Evolutionary conservation across 2,888 invertebrate species (phyloP).

Genomic region (Oeneis ivallda): DNA sequence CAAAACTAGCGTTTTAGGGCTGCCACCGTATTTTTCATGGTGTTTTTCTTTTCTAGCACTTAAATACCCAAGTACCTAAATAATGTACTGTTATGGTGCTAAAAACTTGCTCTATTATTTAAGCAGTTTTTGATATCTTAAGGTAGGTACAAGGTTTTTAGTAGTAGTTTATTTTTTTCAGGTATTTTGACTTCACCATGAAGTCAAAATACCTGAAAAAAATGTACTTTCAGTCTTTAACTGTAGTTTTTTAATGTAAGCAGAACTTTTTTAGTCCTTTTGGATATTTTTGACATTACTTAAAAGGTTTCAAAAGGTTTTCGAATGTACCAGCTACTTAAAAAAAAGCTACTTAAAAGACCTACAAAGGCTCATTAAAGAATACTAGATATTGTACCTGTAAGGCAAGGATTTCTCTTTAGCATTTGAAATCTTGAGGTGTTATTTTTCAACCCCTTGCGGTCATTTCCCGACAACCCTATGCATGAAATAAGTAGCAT

Average conservation of each 20-base stretch:
- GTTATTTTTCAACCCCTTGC: neutral
- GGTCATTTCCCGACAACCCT: constrained; percentile 10
- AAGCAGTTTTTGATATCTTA: neutral
- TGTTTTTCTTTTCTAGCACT: neutral
- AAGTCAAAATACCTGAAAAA: too few species aligned
- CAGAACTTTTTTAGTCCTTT: neutral
- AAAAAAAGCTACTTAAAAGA: too few species aligned
- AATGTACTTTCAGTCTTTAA: too few species aligned
- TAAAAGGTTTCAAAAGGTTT: neutral
- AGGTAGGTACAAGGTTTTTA: neutral
- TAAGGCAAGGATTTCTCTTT: neutral
- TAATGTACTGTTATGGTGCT: neutral
- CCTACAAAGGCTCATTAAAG: too few species aligned
- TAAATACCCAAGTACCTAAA: too few species aligned
- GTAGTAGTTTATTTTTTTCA: too few species aligned
- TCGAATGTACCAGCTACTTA: too few species aligned
- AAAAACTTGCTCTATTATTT: neutral
- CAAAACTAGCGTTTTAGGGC: constrained; percentile 6
- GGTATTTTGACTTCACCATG: too few species aligned
- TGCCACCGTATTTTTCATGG: neutral
- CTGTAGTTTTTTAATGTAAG: too few species aligned
- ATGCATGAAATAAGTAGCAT: constrained; percentile 2
- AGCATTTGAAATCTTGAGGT: neutral
- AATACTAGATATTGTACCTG: too few species aligned
- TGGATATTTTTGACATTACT: neutral